These are phyloP conservation scores for Chinchilla lanigera DNA, from an alignment of 2,113 vertebrate genomes.

Conservation along the genomic window DNA sequence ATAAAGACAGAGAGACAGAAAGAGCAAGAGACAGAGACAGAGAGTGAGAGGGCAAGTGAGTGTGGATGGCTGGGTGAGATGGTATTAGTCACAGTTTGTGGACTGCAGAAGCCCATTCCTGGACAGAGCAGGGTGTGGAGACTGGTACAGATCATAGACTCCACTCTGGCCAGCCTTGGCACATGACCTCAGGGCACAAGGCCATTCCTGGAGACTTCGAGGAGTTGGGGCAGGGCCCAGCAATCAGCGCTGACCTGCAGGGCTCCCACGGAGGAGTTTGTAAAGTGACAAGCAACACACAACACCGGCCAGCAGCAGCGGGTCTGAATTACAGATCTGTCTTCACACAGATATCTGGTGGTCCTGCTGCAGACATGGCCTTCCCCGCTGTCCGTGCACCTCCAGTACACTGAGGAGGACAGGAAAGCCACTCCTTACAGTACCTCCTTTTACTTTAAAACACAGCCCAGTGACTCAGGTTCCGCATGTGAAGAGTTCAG, in stretches of 20 bases:
- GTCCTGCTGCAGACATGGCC: accelerated
- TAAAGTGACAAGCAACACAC: background rate
- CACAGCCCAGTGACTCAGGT: background rate
- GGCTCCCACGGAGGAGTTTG: background rate
- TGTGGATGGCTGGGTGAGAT: accelerated
- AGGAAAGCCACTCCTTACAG: background rate
- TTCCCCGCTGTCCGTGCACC: accelerated
- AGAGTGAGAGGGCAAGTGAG: accelerated
- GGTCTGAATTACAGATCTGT: background rate
- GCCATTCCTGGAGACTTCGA: slow-evolving; percentile 10
- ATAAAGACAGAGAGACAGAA: too few relatives aligned
- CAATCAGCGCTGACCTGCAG: background rate
- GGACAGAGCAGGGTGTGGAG: accelerated
- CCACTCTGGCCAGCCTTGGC: background rate
- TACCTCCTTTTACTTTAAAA: background rate
- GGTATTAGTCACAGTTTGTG: background rate
- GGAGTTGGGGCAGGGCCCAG: background rate
- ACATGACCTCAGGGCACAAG: background rate
- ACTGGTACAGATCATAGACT: background rate
- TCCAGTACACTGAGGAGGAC: background rate
- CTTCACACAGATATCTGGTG: accelerated
- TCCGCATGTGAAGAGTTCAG: background rate
- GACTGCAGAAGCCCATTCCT: background rate
- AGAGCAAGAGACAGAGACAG: background rate
- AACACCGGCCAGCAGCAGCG: background rate